These are phyloP conservation scores for Paramuricea clavata DNA, from an alignment of 92 coral and sea anemone genomes.

Conservation along the genomic window DNA sequence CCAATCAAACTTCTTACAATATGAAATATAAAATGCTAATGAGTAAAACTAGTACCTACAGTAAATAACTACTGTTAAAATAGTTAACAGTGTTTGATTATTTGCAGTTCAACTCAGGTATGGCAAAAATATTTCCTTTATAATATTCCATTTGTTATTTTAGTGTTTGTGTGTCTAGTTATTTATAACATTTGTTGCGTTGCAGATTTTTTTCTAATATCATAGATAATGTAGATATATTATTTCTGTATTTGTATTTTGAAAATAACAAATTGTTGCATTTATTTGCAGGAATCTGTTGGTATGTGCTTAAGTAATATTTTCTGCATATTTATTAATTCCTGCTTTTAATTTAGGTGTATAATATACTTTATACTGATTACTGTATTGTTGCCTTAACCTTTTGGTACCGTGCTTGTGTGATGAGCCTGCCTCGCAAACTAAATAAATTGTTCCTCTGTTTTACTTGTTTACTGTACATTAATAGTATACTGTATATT, in stretches of 20 bases:
- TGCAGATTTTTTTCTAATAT: neutral
- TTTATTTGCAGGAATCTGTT: neutral
- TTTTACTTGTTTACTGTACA: neutral
- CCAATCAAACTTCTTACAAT: neutral
- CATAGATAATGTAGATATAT: neutral
- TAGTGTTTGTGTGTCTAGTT: neutral
- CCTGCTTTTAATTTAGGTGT: too few relatives aligned
- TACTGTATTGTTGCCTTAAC: too few relatives aligned
- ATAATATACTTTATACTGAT: too few relatives aligned
- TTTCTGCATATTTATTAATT: too few relatives aligned
- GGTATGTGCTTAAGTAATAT: neutral
- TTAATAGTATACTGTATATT: neutral
- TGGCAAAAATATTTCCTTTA: neutral
- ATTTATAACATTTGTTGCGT: neutral
- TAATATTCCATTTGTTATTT: neutral
- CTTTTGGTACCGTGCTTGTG: too few relatives aligned
- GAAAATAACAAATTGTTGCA: neutral
- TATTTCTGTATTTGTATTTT: neutral
- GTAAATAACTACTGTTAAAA: too few relatives aligned
- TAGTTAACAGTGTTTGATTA: neutral
- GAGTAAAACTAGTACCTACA: neutral
- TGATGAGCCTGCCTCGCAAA: too few relatives aligned
- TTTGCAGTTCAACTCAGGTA: conserved; percentile 4
- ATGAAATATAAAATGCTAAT: neutral
- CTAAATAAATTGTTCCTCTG: too few relatives aligned